These are phyloP conservation scores for Rachycentron canadum DNA, from an alignment of 2,797 vertebrate genomes.

Conservation along the genomic window DNA sequence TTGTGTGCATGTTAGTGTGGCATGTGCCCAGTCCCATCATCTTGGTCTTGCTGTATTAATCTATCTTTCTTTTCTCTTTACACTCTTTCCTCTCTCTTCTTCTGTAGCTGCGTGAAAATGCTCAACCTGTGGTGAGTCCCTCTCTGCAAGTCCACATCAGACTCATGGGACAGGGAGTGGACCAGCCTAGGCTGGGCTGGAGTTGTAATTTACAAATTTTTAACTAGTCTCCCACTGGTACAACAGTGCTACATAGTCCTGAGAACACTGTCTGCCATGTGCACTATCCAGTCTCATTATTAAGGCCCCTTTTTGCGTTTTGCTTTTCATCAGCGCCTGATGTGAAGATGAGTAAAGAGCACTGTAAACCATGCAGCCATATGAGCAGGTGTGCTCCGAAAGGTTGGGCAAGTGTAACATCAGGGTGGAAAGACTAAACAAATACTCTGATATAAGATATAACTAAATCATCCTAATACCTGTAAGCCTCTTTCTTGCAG, in stretches of 20 bases:
- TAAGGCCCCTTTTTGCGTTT: background rate
- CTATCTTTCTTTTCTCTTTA: slow-evolving; percentile 95
- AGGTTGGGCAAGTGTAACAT: background rate
- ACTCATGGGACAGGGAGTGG: slow-evolving; percentile 91
- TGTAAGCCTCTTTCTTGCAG: background rate
- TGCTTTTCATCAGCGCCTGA: background rate
- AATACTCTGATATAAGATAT: background rate
- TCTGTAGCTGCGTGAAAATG: slow-evolving; percentile 99
- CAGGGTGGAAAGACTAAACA: slow-evolving; percentile 7
- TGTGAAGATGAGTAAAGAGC: background rate
- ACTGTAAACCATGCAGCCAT: background rate
- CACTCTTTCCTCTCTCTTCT: slow-evolving; percentile 86
- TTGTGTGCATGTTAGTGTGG: slow-evolving; percentile 82
- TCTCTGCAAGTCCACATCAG: slow-evolving; percentile 94
- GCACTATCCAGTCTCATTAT: slow-evolving; percentile 5
- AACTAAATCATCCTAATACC: background rate
- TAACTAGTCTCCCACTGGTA: slow-evolving; percentile 53
- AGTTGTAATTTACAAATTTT: slow-evolving; percentile 35
- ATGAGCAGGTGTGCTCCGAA: background rate
- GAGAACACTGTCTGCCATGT: slow-evolving; percentile 17
- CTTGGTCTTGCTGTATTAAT: slow-evolving; percentile 95
- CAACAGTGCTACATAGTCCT: slow-evolving; percentile 6
- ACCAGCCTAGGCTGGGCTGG: slow-evolving; percentile 89
- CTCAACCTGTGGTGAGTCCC: slow-evolving; percentile 99
- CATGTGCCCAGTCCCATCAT: slow-evolving; percentile 87